A percentile compares a stretch with the other conserved stretches of the same genome.
These are phyloP conservation scores for Tethya wilhelma DNA, from an alignment of 37 sponge, comb jelly and placozoan genomes.

Conservation along the genomic window DNA sequence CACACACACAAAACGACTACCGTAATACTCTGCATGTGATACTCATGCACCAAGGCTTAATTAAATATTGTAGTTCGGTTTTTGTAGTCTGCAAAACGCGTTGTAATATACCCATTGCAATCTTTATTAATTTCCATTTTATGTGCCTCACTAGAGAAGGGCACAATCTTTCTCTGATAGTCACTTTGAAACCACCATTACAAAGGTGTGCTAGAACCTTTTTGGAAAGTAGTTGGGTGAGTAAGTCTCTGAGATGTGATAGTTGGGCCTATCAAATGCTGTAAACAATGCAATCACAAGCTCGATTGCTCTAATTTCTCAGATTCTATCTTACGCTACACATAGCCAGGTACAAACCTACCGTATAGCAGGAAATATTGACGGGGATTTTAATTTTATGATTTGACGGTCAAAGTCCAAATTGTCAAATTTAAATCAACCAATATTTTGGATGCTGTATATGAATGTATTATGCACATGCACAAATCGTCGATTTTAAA, in stretches of 20 bases:
- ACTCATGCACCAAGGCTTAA: no score
- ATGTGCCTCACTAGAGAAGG: conserved; percentile 40
- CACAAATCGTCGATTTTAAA: no score
- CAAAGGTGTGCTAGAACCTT: not conserved
- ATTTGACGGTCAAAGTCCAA: no score
- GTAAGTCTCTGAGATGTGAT: conserved; percentile 23
- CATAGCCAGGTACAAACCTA: conserved; percentile 29
- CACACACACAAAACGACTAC: no score
- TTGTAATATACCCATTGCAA: conserved; percentile 7
- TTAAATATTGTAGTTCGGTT: no score
- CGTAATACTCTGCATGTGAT: no score
- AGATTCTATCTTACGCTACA: conserved; percentile 28
- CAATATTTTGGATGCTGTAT: no score
- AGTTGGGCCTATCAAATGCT: conserved; percentile 31
- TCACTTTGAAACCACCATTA: conserved; percentile 25
- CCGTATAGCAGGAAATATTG: no score
- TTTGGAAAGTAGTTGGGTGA: not conserved
- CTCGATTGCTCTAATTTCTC: conserved; percentile 32
- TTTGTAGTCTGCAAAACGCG: conserved; percentile 24
- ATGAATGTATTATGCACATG: no score
- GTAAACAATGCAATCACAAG: conserved; percentile 16
- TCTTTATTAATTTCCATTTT: conserved; percentile 50
- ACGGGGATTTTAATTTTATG: no score
- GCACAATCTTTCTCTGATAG: conserved; percentile 12
- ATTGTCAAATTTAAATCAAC: no score